Base-by-base conservation (phyloP, 2,113 vertebrate genomes). In the Siniperca knerii region DNA sequence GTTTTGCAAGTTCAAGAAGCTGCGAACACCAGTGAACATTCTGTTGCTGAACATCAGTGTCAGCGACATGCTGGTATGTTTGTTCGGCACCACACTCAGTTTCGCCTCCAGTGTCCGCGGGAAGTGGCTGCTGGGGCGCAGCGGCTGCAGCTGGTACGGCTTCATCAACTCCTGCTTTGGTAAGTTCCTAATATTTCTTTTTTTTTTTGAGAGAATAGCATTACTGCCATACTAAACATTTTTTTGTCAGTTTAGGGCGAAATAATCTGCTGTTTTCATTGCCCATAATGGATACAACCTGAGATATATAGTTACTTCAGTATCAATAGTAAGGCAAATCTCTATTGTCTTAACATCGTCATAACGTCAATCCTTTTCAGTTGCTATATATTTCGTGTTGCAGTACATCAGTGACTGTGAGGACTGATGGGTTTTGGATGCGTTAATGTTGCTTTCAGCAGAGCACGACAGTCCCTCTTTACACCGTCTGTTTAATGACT, bases 91-190 rank as follows among this genome's bases (percentile, higher is more conserved):
- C 8, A 97, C 96, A 0, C 94, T 97, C 71, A 98, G 97, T 12
- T 98, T 98, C 85, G 96, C 95, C 29, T 97, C 97, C 86, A 98
- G 96, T 58, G 90, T 97, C 33, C 94, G 86, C 0, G 96, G 97
- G 9, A 93, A 70, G 69, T 98, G 97, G 97, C 94, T 98, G 55
- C 95, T 97, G 86, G 97, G 97, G 23, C 90, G 93, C 50, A 93
- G 94, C 70, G 96, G 97, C 20, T 98, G 97, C 81, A 96, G 92
- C 85, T 97, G 97, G 97, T 97, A 98, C 77, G 97, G 97, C 76
- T 97, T 98, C 95, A 96, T 97, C 96, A 98, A 98, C 93, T 97
- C 97, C 82, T 98, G 97, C 93, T 97, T 98, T 80, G 97, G 97
- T 98, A 92, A 96, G 97, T 74, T 18, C 0, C 0, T 21, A 0